Percentiles rank a stretch among this genome's conserved stretches.
phyloP scores from a whole-genome alignment of 2,113 vertebrate genomes.

The Sphaerodactylus townsendi region DNA sequence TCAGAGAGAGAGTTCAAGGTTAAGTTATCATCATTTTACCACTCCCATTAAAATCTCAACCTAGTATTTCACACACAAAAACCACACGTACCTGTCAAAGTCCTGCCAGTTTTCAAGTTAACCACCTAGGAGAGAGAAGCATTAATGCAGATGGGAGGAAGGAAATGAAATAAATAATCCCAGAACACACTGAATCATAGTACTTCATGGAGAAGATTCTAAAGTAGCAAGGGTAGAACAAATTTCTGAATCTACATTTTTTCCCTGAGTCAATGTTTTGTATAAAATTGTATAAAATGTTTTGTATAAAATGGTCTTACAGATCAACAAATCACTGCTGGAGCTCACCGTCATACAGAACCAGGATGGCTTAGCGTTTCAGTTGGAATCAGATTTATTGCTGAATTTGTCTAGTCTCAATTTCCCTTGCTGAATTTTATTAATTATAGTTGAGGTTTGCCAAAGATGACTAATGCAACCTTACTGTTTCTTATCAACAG shows the following conservation, averaged over 20 bases:
- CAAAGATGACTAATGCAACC: too few species aligned
- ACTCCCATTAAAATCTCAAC: conserved; percentile 43
- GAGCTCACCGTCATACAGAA: too few species aligned
- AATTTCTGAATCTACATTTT: background rate
- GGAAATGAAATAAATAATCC: conserved; percentile 9
- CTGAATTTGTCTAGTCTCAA: too few species aligned
- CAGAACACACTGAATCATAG: conserved; percentile 56
- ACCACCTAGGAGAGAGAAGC: conserved; percentile 17
- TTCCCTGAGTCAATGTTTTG: background rate
- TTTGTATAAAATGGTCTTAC: background rate
- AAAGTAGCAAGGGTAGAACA: background rate
- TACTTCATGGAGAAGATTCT: conserved; percentile 69
- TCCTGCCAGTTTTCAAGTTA: background rate
- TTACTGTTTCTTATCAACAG: too few species aligned
- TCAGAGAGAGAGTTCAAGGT: conserved; percentile 79
- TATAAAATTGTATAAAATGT: background rate
- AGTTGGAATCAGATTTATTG: background rate
- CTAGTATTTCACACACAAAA: conserved; percentile 1
- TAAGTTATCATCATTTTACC: conserved; percentile 18
- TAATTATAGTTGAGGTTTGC: too few species aligned
- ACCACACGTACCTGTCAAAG: conserved; percentile 29
- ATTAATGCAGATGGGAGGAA: background rate
- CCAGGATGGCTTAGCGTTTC: background rate
- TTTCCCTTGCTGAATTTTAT: too few species aligned
- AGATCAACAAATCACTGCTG: background rate